Conservation (phyloP, 2,113 vertebrate genomes). For the Cepphus grylle region DNA sequence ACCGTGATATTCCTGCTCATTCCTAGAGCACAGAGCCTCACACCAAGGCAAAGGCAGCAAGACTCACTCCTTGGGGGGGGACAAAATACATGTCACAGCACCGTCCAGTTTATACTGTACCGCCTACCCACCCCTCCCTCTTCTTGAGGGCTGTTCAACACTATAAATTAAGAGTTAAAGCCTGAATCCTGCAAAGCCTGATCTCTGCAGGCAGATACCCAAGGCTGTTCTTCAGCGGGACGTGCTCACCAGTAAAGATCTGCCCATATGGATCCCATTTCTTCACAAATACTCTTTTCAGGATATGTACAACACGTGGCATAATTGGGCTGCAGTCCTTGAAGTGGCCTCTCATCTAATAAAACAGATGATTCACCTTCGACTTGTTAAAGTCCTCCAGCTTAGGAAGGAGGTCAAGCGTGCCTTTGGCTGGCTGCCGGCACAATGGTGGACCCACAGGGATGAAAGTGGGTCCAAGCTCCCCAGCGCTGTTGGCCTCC, state of each 20-base stretch:
- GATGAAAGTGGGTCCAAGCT: accelerated
- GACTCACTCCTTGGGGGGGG: not conserved
- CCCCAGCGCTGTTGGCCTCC: not conserved
- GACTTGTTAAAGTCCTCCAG: not conserved
- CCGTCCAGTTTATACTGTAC: not conserved
- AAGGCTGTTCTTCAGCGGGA: not conserved
- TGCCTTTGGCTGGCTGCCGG: not conserved
- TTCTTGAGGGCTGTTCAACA: not conserved
- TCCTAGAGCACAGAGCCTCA: not conserved
- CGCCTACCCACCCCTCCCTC: not conserved
- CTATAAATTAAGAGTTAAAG: not conserved
- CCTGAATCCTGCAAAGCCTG: not conserved
- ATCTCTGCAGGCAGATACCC: not conserved
- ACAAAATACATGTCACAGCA: not conserved
- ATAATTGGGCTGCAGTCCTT: not conserved
- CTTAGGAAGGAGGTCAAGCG: not conserved
- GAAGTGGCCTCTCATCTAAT: not conserved
- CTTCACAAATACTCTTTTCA: not conserved
- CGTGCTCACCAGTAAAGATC: not conserved
- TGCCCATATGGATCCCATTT: not conserved
- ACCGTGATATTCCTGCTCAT: not conserved
- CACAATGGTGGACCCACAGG: accelerated
- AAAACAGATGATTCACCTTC: not conserved
- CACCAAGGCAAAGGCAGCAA: not conserved
- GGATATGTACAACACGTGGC: not conserved